Conservation (phyloP, 2,113 vertebrate species). For the Cyprinodon brontotheroides region DNA sequence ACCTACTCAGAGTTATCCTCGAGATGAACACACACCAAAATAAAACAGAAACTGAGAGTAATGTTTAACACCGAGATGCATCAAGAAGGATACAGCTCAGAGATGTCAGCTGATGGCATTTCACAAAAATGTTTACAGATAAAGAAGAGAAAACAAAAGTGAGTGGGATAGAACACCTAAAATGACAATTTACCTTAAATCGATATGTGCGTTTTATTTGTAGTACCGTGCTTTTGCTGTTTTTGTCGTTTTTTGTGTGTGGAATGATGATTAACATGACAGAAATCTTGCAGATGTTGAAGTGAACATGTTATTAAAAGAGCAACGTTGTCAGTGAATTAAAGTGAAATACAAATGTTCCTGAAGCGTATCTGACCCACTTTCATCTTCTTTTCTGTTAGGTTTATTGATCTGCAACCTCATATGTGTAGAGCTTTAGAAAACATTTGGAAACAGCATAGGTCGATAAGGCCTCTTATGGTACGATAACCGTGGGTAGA, state of each 20-base stretch:
- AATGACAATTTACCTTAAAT: no score
- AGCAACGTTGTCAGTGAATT: background rate
- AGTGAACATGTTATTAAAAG: background rate
- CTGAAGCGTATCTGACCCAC: background rate
- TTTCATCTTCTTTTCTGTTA: background rate
- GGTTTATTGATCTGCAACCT: background rate
- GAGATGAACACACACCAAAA: constrained; percentile 75
- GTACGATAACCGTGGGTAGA: background rate
- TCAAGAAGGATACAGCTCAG: background rate
- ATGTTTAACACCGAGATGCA: constrained; percentile 43
- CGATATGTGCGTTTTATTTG: no score
- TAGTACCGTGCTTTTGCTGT: no score
- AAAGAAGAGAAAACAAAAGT: background rate
- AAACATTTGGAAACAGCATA: background rate
- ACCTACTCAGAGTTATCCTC: constrained; percentile 31
- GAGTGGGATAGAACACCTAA: background rate
- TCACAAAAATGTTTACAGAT: constrained; percentile 17
- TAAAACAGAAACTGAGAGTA: constrained; percentile 55
- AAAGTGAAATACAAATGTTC: background rate
- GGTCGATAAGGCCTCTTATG: background rate
- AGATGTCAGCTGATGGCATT: background rate
- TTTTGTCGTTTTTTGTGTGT: no score
- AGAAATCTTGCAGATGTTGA: background rate
- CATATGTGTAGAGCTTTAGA: background rate
- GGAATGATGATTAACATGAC: no score